Percentiles rank a stretch among this genome's conserved stretches.
phyloP scores from a whole-genome alignment of 2,797 vertebrate genomes.

The Bufotes viridis region DNA sequence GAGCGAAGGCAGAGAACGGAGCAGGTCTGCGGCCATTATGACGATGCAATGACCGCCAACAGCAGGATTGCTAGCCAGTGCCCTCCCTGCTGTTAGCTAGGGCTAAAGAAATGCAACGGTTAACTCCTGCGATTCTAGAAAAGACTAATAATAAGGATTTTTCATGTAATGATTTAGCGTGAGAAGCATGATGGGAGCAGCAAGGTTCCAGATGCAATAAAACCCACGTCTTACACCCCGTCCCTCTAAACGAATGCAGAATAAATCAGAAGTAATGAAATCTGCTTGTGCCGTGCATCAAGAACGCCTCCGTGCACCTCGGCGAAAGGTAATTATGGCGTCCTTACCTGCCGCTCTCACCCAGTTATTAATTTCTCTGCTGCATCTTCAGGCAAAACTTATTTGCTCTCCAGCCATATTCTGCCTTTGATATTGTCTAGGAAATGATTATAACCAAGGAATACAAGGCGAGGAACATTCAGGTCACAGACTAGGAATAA shows the following conservation, averaged over 20 bases:
- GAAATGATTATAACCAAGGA: not conserved
- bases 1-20: not conserved
- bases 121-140: not conserved
- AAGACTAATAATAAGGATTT: not conserved
- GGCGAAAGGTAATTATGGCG: constrained; percentile 45
- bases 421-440: not conserved
- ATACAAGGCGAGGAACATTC: not conserved
- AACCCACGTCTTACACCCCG: constrained; percentile 59
- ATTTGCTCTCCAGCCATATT: constrained; percentile 34
- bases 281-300: constrained; percentile 58
- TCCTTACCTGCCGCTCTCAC: constrained; percentile 19
- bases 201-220: not conserved
- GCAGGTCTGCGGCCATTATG: not conserved
- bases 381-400: constrained; percentile 62
- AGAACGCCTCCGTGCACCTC: constrained; percentile 48
- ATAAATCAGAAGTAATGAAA: constrained; percentile 64
- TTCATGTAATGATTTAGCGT: no score
- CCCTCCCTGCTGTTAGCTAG: not conserved
- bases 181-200: not conserved
- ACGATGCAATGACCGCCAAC: not conserved
- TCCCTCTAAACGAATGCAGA: constrained; percentile 65
- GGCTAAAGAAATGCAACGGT: not conserved
- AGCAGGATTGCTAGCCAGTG: not conserved
- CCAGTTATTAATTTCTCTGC: constrained; percentile 50
- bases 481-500: not conserved